Evolutionary conservation across 1,140 invertebrate genomes (phyloP), one percentile per base, ranked within the genome.

Genomic region (Batillaria attramentaria): DNA sequence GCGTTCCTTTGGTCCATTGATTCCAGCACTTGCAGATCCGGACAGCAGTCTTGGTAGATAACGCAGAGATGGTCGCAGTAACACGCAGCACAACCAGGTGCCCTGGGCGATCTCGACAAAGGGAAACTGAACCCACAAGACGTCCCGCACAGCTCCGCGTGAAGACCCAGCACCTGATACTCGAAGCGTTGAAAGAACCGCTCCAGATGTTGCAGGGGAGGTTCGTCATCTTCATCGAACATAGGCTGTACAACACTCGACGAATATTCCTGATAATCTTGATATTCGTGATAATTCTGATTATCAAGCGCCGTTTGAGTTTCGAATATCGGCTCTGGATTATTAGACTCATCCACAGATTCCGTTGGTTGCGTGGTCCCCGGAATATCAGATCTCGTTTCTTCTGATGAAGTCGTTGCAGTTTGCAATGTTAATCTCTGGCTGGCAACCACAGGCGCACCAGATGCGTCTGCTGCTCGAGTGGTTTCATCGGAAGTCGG

Each of bases 41-140:
- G 68, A 31, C 68, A 70, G 35, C 68, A 70, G 68, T 70, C 68
- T 0, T 39, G n/a, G 16, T 70, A 70, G 41, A 70, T 31, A 31
- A 31, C n/a, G 20, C 68, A 70, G n/a, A 70, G 68, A 31, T 70
- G 39, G 68, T 70, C 68, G 33, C 68, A 70, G 68, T 13, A n/a
- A 46, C 68, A 70, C 2, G 5, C 33, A 28, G 41, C 28, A 20
- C 68, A 70, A 13, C 10, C 3, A 8, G 24, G 6, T 13, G 68
- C 68, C 50, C 4, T 2, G 31, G 8, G 24, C 4, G 0, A 8
- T 28, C 6, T 70, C 39, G 28, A 6, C 3, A 2, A 13, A 10
- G 39, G 2, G 35, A 46, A 46, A 31, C n/a, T 3, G n/a, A 70
- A 70, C n/a, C 50, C 6, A 20, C 68, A 70, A 8, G 5, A 2